Evolutionary conservation across 2,888 invertebrate species (phyloP), one percentile per base, ranked within the genome.

Genomic region (Lathronympha strigana): DNA sequence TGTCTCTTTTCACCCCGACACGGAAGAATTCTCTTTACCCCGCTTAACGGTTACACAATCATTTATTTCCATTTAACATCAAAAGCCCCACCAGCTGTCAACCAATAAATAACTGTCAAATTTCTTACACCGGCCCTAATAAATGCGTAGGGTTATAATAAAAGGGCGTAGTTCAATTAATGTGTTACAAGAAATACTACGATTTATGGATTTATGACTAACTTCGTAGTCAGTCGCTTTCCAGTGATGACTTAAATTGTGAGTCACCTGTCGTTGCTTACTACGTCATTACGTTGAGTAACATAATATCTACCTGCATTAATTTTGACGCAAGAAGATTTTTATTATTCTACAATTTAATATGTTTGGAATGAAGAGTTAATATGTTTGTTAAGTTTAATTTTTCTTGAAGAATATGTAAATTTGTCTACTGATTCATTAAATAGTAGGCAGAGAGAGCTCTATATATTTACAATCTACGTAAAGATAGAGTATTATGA

Each of bases 161-260:
- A 55, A 40, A 38, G 25, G 54, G 40, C 9, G n/a, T 4, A 1
- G n/a, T 28, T 15, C 11, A 28, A 50, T 50, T 17, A 38, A 17
- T 31, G 21, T 8, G 25, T 33, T 53, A 17, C 5, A 23, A 38
- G 53, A 36, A 54, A 38, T 38, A 33, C 1, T 13, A 23, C 19
- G 25, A 40, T 55, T 43, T 55, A 55, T 55, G 55, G 25, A 40
- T 55, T 43, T 55, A 55, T 55, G 55, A 28, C 55, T 43, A 55
- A 40, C 3, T 28, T 13, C 17, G 25, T 15, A 4, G 36, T n/a
- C 23, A 8, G 15, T 11, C 25, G 17, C 25, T 25, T 38, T 53
- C 1, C 45, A 19, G n/a, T 55, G 40, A 55, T 23, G 40, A 40
- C 40, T 28, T 54, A 11, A 23, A 25, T 19, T 45, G 21, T 55